These are phyloP conservation scores for Notarius quadriscutis DNA, from an alignment of 2,113 vertebrate species.

Conservation along the genomic window DNA sequence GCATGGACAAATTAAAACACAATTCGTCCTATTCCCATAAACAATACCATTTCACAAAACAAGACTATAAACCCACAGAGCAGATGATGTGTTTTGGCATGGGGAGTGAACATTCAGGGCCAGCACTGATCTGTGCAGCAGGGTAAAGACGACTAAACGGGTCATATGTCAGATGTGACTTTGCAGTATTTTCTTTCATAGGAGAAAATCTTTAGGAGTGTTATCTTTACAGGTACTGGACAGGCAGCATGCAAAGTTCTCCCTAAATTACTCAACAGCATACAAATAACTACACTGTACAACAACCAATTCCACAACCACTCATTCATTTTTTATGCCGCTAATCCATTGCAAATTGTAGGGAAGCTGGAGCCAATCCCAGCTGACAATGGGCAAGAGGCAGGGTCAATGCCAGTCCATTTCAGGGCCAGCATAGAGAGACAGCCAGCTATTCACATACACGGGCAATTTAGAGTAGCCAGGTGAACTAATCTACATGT, in stretches of 20 bases:
- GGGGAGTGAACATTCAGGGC: neutral
- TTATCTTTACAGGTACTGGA: slow-evolving; percentile 14
- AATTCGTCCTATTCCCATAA: neutral
- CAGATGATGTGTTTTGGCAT: neutral
- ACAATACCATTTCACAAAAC: neutral
- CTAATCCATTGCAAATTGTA: no score
- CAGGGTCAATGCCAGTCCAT: no score
- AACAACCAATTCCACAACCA: neutral
- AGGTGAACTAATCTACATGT: no score
- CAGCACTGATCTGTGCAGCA: slow-evolving; percentile 21
- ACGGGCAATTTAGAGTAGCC: no score
- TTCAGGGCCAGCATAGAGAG: no score
- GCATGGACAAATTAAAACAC: neutral
- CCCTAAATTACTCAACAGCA: neutral
- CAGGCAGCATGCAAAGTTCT: neutral
- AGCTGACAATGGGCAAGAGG: no score
- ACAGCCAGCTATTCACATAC: no score
- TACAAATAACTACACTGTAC: neutral
- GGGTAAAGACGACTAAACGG: neutral
- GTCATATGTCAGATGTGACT: slow-evolving; percentile 1
- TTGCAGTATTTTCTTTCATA: slow-evolving; percentile 22
- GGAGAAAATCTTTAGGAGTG: slow-evolving; percentile 6
- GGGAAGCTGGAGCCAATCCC: no score
- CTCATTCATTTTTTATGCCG: no score
- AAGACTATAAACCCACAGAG: neutral